Evolutionary conservation across 1,140 invertebrate species (phyloP).

Genomic region (Aphis craccivora): DNA sequence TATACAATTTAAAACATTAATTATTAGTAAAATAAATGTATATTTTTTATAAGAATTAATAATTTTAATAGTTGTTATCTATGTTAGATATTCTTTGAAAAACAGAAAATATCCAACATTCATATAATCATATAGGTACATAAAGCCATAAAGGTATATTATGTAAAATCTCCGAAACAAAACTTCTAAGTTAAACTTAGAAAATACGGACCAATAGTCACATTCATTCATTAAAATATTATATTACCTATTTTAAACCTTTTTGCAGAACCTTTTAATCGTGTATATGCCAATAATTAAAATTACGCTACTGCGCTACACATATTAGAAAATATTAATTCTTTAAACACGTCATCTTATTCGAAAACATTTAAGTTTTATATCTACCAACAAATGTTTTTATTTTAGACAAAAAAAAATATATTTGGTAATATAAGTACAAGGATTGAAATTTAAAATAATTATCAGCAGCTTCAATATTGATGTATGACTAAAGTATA

Average conservation of each 20-base stretch:
- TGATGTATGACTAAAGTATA: neutral
- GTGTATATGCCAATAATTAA: no score
- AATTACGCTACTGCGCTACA: no score
- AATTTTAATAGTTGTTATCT: neutral
- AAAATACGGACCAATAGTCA: neutral
- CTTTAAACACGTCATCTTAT: neutral
- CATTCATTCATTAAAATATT: no score
- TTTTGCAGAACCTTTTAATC: no score
- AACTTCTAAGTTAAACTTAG: neutral
- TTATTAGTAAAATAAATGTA: neutral
- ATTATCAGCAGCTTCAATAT: neutral
- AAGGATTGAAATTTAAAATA: neutral
- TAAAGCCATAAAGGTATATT: neutral
- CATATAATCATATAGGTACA: no score
- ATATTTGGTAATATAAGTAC: no score
- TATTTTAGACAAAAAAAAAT: neutral
- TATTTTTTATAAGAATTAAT: neutral
- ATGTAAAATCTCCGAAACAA: neutral
- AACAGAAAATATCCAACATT: no score
- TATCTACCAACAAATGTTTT: neutral
- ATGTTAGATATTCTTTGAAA: neutral
- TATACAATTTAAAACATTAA: slow-evolving; percentile 64
- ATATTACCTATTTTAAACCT: no score
- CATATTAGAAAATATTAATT: no score
- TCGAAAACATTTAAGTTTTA: neutral